Percentiles rank a stretch among this genome's conserved stretches.
Conservation (phyloP, 1,140 invertebrate genomes). For the Drosophila malerkotliana region DNA sequence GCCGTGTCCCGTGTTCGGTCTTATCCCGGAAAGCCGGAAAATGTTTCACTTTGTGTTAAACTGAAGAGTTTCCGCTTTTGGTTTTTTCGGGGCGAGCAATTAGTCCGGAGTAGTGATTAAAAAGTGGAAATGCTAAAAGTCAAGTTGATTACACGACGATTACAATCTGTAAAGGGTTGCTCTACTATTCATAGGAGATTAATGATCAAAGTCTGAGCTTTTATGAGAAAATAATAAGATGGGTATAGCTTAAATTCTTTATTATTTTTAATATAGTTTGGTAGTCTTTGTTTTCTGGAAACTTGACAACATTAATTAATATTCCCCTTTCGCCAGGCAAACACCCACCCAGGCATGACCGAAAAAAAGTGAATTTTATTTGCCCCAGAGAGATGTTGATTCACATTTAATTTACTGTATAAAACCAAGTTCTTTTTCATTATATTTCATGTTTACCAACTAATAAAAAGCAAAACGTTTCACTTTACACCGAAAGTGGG, state of each 20-base stretch:
- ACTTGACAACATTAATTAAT: slow-evolving; percentile 2
- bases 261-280: too few species aligned
- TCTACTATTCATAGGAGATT: not conserved
- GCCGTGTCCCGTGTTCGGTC: slow-evolving; percentile 43
- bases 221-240: not conserved
- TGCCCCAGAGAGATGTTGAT: slow-evolving; percentile 41
- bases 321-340: not conserved
- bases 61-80: slow-evolving; percentile 59
- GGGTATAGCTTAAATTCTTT: too few species aligned
- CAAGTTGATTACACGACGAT: slow-evolving; percentile 44
- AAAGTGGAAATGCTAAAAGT: slow-evolving; percentile 37
- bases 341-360: not conserved
- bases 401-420: slow-evolving; percentile 49
- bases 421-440: slow-evolving; percentile 43
- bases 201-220: not conserved
- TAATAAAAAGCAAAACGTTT: slow-evolving; percentile 59
- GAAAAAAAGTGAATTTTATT: slow-evolving; percentile 25
- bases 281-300: not conserved
- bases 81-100: slow-evolving; percentile 50
- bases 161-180: not conserved
- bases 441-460: slow-evolving; percentile 55
- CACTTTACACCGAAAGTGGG: slow-evolving; percentile 51
- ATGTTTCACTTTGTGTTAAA: slow-evolving; percentile 68
- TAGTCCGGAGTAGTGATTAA: slow-evolving; percentile 47
- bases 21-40: slow-evolving; percentile 48